A percentile compares a stretch with the other conserved stretches of the same genome.
phyloP scores from a whole-genome alignment of 2,113 vertebrate species.

The Hemiprocne comata region DNA sequence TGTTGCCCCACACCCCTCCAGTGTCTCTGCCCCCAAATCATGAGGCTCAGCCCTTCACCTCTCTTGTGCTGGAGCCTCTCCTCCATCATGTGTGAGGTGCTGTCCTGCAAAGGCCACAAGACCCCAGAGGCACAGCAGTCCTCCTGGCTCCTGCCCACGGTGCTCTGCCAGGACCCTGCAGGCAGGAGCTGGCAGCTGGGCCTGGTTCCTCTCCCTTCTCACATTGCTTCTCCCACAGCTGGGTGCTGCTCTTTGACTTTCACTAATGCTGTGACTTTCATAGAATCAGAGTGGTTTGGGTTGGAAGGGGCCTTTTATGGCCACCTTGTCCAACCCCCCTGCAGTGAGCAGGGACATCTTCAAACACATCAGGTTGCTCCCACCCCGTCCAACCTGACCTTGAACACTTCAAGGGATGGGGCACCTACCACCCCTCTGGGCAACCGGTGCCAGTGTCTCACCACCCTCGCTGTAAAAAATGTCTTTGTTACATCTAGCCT shows the following conservation, averaged over 20 bases:
- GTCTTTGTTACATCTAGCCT: too few relatives aligned
- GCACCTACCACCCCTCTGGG: too few relatives aligned
- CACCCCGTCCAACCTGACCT: too few relatives aligned
- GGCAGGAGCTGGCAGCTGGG: background rate
- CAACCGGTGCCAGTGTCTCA: too few relatives aligned
- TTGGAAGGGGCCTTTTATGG: too few relatives aligned
- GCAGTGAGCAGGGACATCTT: too few relatives aligned
- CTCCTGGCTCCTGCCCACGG: too few relatives aligned
- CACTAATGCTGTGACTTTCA: fast-evolving
- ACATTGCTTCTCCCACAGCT: background rate
- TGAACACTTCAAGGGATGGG: too few relatives aligned
- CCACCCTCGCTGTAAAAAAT: too few relatives aligned
- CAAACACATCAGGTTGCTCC: too few relatives aligned
- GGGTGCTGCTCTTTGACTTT: background rate
- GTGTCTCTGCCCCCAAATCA: background rate
- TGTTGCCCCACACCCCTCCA: background rate
- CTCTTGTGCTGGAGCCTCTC: fast-evolving
- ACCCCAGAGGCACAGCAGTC: fast-evolving
- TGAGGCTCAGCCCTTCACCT: background rate
- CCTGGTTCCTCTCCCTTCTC: background rate
- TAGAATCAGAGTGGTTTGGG: too few relatives aligned
- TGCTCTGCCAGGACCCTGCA: background rate
- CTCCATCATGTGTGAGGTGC: fast-evolving
- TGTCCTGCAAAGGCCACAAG: background rate
- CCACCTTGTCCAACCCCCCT: too few relatives aligned